A percentile compares a stretch with the other conserved stretches of the same genome.
Evolutionary conservation across 1,140 invertebrate genomes (phyloP).

Genomic region (Ruditapes philippinarum): DNA sequence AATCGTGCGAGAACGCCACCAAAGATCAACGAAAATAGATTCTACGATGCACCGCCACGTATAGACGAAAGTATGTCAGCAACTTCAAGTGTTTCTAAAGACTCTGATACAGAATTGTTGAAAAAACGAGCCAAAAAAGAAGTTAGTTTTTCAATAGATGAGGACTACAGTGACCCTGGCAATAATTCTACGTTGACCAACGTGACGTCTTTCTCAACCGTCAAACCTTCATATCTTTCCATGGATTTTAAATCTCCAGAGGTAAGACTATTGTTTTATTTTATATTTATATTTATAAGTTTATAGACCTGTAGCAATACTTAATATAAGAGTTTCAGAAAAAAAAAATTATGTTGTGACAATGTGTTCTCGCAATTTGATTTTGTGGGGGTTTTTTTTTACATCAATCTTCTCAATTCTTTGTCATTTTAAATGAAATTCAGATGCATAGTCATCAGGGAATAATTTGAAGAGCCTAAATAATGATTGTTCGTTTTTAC

Average conservation of each 20-base stretch:
- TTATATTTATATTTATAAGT: too few relatives aligned
- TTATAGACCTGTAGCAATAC: too few relatives aligned
- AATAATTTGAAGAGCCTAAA: background rate
- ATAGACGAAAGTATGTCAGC: slow-evolving; percentile 70
- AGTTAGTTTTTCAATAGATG: slow-evolving; percentile 81
- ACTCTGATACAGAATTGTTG: slow-evolving; percentile 74
- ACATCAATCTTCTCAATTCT: background rate
- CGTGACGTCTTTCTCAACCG: slow-evolving; percentile 77
- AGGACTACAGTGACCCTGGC: slow-evolving; percentile 68
- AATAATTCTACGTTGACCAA: slow-evolving; percentile 75
- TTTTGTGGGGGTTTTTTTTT: background rate
- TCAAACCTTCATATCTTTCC: slow-evolving; percentile 73
- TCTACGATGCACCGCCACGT: slow-evolving; percentile 50
- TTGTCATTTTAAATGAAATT: background rate
- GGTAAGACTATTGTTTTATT: slow-evolving; percentile 66
- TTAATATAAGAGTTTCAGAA: too few relatives aligned
- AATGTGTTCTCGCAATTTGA: background rate
- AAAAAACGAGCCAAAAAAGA: slow-evolving; percentile 81
- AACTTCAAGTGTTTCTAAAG: slow-evolving; percentile 73
- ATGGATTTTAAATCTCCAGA: slow-evolving; percentile 69
- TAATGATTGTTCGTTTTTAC: background rate
- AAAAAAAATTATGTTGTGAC: too few relatives aligned
- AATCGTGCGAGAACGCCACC: slow-evolving; percentile 72
- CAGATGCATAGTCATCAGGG: background rate
- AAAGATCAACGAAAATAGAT: slow-evolving; percentile 72